Evolutionary conservation across 2,113 vertebrate genomes (phyloP).

Genomic region (Bungarus multicinctus): DNA sequence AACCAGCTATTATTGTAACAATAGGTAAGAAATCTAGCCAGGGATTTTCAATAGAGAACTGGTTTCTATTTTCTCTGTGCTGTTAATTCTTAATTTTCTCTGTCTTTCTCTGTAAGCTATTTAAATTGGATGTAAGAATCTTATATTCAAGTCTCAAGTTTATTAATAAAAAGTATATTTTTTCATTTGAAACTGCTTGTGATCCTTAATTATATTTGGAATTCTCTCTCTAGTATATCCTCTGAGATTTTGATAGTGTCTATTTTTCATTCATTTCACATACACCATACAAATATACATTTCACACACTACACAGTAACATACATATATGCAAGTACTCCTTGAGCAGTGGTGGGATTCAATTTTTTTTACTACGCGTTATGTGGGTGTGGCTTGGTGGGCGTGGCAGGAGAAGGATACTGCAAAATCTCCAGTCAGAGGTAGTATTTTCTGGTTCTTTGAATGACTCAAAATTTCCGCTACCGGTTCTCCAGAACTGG

Average conservation of each 20-base stretch:
- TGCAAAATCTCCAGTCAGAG: too few relatives aligned
- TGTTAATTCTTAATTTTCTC: background rate
- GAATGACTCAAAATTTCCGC: too few relatives aligned
- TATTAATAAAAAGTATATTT: background rate
- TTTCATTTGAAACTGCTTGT: background rate
- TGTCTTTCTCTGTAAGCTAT: background rate
- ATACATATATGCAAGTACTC: background rate
- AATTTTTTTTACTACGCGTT: too few relatives aligned
- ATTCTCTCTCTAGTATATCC: background rate
- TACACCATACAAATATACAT: background rate
- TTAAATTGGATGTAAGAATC: background rate
- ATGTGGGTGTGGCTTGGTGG: too few relatives aligned
- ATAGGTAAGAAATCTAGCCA: background rate
- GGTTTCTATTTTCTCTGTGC: background rate
- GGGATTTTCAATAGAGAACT: background rate
- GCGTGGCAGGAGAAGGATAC: too few relatives aligned
- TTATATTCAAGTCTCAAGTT: background rate
- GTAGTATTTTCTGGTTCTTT: too few relatives aligned
- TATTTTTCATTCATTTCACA: background rate
- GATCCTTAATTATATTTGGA: background rate
- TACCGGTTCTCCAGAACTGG: too few relatives aligned
- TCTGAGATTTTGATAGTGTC: background rate
- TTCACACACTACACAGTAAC: background rate
- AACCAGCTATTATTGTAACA: background rate
- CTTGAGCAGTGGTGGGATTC: too few relatives aligned